Conservation (phyloP, 2,113 vertebrate species). For the Thomomys bottae region DNA sequence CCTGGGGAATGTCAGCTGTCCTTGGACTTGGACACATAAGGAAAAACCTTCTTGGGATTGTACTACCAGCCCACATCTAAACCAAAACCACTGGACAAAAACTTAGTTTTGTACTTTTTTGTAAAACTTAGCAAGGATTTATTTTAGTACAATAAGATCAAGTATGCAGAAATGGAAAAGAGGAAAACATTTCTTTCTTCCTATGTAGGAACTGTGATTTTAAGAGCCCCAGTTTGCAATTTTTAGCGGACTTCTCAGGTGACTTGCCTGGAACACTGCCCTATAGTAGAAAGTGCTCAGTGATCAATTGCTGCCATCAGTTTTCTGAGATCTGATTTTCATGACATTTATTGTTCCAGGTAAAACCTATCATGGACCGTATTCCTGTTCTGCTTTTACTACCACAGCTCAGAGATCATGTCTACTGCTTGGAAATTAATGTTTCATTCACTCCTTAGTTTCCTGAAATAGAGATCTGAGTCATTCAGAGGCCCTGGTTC, state of each 20-base stretch:
- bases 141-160: no score
- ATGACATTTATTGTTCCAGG: not conserved
- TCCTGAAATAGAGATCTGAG: not conserved
- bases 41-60: not conserved
- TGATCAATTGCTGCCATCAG: accelerated
- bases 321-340: not conserved
- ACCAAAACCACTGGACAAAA: not conserved
- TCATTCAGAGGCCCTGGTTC: not conserved
- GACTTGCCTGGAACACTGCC: not conserved
- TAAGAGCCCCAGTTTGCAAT: not conserved
- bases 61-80: not conserved
- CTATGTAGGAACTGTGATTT: not conserved
- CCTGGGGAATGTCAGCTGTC: not conserved
- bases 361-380: not conserved
- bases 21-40: not conserved
- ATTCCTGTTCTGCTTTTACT: not conserved
- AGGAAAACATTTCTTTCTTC: no score
- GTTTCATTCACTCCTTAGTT: not conserved
- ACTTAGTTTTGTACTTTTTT: not conserved
- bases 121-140: no score
- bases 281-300: not conserved
- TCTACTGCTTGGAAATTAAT: not conserved
- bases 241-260: not conserved
- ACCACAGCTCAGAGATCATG: not conserved
- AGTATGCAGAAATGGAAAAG: no score